A percentile compares a stretch with the other conserved stretches of the same genome.
These are phyloP conservation scores for Salminus brasiliensis DNA, from an alignment of 2,113 vertebrate species.

Conservation along the genomic window DNA sequence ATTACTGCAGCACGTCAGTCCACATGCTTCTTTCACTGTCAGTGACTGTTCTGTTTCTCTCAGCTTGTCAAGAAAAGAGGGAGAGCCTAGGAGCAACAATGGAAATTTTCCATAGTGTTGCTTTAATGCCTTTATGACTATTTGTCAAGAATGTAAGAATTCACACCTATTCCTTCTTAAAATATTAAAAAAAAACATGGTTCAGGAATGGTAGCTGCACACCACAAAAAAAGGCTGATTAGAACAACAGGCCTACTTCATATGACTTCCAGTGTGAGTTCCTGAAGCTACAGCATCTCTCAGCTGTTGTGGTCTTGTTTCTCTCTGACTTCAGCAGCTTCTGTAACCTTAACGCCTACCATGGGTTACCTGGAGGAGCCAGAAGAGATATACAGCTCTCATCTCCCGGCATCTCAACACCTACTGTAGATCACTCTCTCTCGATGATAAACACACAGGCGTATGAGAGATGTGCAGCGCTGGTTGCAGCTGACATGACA, in stretches of 20 bases:
- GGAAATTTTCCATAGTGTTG: too few relatives aligned
- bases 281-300: background rate
- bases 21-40: too few relatives aligned
- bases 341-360: slow-evolving; percentile 2
- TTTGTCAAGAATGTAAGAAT: too few relatives aligned
- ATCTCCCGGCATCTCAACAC: slow-evolving; percentile 5
- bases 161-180: too few relatives aligned
- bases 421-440: slow-evolving; percentile 3
- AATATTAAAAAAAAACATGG: too few relatives aligned
- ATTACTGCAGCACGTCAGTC: too few relatives aligned
- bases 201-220: background rate
- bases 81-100: too few relatives aligned
- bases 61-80: too few relatives aligned
- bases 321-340: background rate
- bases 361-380: background rate
- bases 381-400: background rate
- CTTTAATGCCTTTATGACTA: too few relatives aligned
- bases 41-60: too few relatives aligned
- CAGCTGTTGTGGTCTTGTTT: background rate
- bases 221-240: background rate
- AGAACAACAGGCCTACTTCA: background rate
- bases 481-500: background rate
- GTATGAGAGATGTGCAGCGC: background rate
- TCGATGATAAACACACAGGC: background rate
- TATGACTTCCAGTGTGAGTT: background rate